phyloP scores from a whole-genome alignment of 2,888 invertebrate genomes.

The Boloria euphrosyne region DNA sequence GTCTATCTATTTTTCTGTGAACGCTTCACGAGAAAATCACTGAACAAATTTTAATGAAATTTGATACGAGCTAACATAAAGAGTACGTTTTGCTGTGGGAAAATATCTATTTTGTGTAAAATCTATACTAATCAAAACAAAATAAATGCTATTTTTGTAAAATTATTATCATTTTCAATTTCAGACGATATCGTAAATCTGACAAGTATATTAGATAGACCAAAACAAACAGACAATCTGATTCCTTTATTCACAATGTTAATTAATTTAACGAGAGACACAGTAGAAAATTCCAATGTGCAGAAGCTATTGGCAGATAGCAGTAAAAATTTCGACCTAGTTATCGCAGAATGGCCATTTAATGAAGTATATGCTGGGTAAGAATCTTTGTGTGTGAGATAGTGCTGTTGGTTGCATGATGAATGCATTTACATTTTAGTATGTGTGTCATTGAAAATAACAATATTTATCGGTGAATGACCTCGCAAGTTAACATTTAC shows the following conservation, averaged over 20 bases:
- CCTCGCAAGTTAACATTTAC: too few relatives aligned
- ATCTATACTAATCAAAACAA: too few relatives aligned
- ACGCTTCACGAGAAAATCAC: not conserved
- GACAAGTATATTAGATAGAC: constrained; percentile 12
- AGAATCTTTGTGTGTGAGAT: constrained; percentile 35
- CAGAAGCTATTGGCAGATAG: constrained; percentile 47
- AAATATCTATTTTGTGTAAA: too few relatives aligned
- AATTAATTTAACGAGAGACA: constrained; percentile 18
- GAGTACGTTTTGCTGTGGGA: too few relatives aligned
- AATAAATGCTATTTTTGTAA: too few relatives aligned
- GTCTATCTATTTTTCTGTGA: not conserved
- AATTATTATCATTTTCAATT: not conserved
- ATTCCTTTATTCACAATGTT: constrained; percentile 6
- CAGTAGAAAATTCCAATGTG: constrained; percentile 31
- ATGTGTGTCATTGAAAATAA: too few relatives aligned
- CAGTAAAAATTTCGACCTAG: constrained; percentile 51
- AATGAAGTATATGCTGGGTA: constrained; percentile 54
- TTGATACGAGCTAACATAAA: too few relatives aligned
- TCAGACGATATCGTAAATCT: constrained; percentile 12
- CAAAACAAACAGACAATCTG: constrained; percentile 6
- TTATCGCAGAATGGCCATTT: constrained; percentile 53
- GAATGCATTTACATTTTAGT: too few relatives aligned
- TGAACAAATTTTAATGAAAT: too few relatives aligned
- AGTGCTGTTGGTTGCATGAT: too few relatives aligned
- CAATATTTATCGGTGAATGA: too few relatives aligned